These are phyloP conservation scores for Actinopyga echinites DNA, from an alignment of 53 echinoderm and acorn worm genomes.

Conservation along the genomic window DNA sequence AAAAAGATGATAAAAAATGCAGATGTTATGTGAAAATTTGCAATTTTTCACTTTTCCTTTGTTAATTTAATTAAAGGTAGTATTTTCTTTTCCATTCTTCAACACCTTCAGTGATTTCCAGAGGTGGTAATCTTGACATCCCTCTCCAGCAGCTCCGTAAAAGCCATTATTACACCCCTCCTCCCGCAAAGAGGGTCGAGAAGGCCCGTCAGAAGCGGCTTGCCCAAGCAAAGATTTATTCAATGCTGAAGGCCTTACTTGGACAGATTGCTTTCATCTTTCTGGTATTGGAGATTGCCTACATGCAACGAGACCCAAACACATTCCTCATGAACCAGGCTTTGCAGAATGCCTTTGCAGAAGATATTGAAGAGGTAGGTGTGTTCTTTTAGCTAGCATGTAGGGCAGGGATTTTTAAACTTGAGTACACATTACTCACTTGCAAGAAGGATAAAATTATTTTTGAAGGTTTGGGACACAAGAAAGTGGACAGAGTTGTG, in stretches of 20 bases:
- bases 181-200: constrained; percentile 48
- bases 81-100: background rate
- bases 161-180: constrained; percentile 72
- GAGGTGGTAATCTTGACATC: constrained; percentile 15
- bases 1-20: no score
- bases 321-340: constrained; percentile 64
- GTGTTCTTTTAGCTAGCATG: background rate
- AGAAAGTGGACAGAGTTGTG: no score
- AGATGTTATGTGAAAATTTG: no score
- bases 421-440: background rate
- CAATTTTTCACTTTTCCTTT: no score
- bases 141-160: constrained; percentile 19
- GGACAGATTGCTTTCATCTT: constrained; percentile 75
- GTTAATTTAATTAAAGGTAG: no score
- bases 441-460: no score
- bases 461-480: no score
- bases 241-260: constrained; percentile 67
- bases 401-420: background rate
- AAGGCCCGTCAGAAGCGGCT: constrained; percentile 61
- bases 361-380: constrained; percentile 64
- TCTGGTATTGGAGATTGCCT: constrained; percentile 74
- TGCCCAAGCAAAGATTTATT: constrained; percentile 68
- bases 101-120: background rate
- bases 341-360: constrained; percentile 59
- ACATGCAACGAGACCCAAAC: constrained; percentile 67